Evolutionary conservation across 2,113 vertebrate genomes (phyloP).

Genomic region (Coturnix japonica): DNA sequence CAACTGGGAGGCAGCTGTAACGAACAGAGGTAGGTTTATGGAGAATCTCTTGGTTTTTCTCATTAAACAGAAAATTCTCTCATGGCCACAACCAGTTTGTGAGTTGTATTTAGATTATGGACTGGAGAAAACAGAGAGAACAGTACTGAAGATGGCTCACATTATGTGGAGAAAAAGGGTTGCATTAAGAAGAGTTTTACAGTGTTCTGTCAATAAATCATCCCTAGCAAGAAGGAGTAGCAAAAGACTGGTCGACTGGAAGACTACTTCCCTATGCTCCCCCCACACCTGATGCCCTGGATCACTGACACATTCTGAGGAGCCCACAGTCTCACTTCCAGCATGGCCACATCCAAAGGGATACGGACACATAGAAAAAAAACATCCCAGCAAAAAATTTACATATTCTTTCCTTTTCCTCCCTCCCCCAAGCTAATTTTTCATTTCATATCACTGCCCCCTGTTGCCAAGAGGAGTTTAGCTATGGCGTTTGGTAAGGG

Average conservation of each 20-base stretch:
- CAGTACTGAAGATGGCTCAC: fast-evolving
- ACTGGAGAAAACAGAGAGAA: background rate
- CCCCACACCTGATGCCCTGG: fast-evolving
- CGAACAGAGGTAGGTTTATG: background rate
- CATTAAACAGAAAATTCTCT: background rate
- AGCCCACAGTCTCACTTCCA: background rate
- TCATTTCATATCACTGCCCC: slow-evolving; percentile 50
- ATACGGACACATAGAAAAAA: background rate
- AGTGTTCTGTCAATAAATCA: background rate
- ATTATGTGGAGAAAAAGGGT: background rate
- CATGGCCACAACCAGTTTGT: background rate
- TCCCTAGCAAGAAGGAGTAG: background rate
- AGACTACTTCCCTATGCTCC: background rate
- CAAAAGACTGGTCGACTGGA: background rate
- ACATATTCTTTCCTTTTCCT: background rate
- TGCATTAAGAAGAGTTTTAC: background rate
- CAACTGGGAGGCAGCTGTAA: background rate
- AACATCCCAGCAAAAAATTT: background rate
- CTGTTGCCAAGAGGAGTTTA: slow-evolving; percentile 55
- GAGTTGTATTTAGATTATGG: background rate
- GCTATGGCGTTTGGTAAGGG: slow-evolving; percentile 64
- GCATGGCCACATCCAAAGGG: background rate
- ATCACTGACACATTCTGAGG: background rate
- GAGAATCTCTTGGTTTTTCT: background rate
- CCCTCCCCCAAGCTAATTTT: background rate